A percentile compares a stretch with the other conserved stretches of the same genome.
Evolutionary conservation across 2,888 invertebrate genomes (phyloP).

Genomic region (Bombylius major): DNA sequence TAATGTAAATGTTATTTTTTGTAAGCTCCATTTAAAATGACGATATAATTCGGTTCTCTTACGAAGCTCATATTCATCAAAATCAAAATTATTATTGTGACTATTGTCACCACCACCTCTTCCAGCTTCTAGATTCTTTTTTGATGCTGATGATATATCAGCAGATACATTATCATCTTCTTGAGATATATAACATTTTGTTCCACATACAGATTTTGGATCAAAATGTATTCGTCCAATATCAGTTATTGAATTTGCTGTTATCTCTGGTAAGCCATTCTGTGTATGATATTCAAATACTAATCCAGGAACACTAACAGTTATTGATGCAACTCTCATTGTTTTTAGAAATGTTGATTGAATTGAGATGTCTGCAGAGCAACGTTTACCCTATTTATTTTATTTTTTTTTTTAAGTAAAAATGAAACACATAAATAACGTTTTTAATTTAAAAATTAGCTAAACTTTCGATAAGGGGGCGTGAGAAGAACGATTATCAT

Average conservation of each 20-base stretch:
- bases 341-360: constrained; percentile 68
- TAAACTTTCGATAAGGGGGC: neutral
- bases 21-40: constrained; percentile 28
- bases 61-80: constrained; percentile 29
- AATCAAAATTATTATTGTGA: constrained; percentile 13
- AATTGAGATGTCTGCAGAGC: constrained; percentile 61
- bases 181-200: constrained; percentile 26
- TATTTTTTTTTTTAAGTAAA: too few relatives aligned
- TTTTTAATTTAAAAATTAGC: too few relatives aligned
- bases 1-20: constrained; percentile 29
- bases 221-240: constrained; percentile 57
- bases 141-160: too few relatives aligned
- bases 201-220: constrained; percentile 55
- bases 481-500: neutral
- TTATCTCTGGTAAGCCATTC: constrained; percentile 34
- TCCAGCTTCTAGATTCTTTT: too few relatives aligned
- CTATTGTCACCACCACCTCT: constrained; percentile 9
- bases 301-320: constrained; percentile 49
- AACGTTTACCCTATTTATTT: constrained; percentile 54
- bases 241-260: constrained; percentile 39
- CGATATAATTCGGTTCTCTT: constrained; percentile 31
- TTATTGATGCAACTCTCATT: constrained; percentile 51
- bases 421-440: constrained; percentile 2
- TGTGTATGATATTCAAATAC: constrained; percentile 40
- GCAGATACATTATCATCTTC: constrained; percentile 2